Evolutionary conservation across 2,113 vertebrate species (phyloP).

Genomic region (cattle (Bos taurus)): ARS-UCD2.0 NC_037328.1:31503001-31503500

Average conservation of each 20-base stretch:
- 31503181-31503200: neutral
- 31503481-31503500: neutral
- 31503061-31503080: neutral
- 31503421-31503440: neutral
- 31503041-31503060: conserved; percentile 10
- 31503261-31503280: neutral
- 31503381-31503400: neutral
- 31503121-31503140: neutral
- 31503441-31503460: neutral
- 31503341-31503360: neutral
- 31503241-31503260: neutral
- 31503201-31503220: neutral
- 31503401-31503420: neutral
- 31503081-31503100: neutral
- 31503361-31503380: neutral
- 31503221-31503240: neutral
- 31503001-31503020: neutral
- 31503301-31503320: neutral
- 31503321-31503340: neutral
- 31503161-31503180: neutral
- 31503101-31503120: neutral
- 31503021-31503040: conserved; percentile 40
- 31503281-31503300: neutral
- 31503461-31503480: neutral
- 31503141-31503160: neutral